These are phyloP conservation scores for Acipenser oxyrinchus DNA, from an alignment of 2,797 vertebrate genomes.

Conservation along the genomic window DNA sequence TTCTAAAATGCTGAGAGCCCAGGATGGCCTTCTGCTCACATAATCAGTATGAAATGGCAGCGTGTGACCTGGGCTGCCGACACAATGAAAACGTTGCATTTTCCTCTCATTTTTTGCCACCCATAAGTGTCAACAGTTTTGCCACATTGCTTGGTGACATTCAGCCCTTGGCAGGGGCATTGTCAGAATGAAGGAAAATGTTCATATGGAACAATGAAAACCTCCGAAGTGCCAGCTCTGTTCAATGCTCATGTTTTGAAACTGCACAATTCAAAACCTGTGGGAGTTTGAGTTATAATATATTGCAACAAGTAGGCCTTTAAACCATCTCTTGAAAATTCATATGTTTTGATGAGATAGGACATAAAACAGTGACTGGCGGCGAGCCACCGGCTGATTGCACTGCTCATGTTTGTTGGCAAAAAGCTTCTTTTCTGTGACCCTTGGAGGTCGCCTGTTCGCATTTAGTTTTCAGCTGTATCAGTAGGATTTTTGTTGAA, in stretches of 20 bases:
- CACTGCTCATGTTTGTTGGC: conserved; percentile 31
- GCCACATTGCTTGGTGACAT: conserved; percentile 40
- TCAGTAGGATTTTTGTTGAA: conserved; percentile 36
- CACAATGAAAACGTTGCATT: conserved; percentile 44
- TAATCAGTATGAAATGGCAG: conserved; percentile 41
- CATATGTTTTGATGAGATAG: conserved; percentile 40
- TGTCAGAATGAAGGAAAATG: conserved; percentile 40
- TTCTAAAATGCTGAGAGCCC: conserved; percentile 41
- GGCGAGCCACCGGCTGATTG: conserved; percentile 25
- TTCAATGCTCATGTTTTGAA: conserved; percentile 50
- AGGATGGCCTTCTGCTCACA: conserved; percentile 25
- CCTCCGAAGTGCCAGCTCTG: conserved; percentile 35
- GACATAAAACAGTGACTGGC: conserved; percentile 41
- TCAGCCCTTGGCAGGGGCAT: conserved; percentile 40
- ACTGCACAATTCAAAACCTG: conserved; percentile 42
- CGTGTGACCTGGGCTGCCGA: conserved; percentile 9
- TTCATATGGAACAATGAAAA: conserved; percentile 36
- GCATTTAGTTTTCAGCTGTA: conserved; percentile 29
- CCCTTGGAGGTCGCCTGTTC: conserved; percentile 28
- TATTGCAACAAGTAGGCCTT: conserved; percentile 35
- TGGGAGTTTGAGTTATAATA: conserved; percentile 48
- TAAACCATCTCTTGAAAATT: conserved; percentile 40
- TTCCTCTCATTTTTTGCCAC: conserved; percentile 28
- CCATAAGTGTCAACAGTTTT: conserved; percentile 31
- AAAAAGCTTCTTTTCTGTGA: conserved; percentile 31